Percentiles rank a stretch among this genome's conserved stretches.
These are phyloP conservation scores for Ophion slaviceki DNA, from an alignment of 2,888 invertebrate genomes.

Conservation along the genomic window DNA sequence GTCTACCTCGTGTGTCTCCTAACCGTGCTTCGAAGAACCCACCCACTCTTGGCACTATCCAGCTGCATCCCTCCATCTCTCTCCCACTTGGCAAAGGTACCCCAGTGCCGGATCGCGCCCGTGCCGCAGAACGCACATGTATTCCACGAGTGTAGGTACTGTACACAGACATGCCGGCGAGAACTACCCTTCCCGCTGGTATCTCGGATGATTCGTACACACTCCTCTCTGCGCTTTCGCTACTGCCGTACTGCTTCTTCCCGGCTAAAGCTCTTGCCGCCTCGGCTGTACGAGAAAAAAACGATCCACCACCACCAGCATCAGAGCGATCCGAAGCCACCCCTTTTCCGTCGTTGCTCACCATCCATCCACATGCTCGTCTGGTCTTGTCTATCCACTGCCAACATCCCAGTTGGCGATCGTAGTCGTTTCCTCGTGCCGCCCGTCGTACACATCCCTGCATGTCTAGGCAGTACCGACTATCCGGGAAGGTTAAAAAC, in stretches of 20 bases:
- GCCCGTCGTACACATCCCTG: conserved; percentile 46
- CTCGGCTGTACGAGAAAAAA: conserved; percentile 21
- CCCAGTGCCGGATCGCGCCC: conserved; percentile 14
- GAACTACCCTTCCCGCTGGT: conserved; percentile 30
- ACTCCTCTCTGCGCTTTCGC: conserved; percentile 51
- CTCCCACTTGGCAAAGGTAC: conserved; percentile 28
- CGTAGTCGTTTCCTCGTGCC: conserved; percentile 50
- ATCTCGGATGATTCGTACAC: conserved; percentile 33
- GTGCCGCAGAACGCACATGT: conserved; percentile 24
- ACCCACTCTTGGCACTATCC: conserved; percentile 45
- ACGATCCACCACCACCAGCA: conserved; percentile 38
- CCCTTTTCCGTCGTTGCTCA: conserved; percentile 53
- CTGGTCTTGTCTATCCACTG: conserved; percentile 24
- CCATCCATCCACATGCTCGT: conserved; percentile 38
- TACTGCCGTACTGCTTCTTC: conserved; percentile 51
- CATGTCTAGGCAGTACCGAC: conserved; percentile 30
- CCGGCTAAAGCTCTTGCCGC: conserved; percentile 29
- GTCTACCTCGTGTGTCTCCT: conserved; percentile 44
- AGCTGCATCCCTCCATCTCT: conserved; percentile 42
- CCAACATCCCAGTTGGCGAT: conserved; percentile 29
- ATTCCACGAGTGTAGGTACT: conserved; percentile 7
- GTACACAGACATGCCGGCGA: conserved; percentile 39
- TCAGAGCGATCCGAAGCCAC: conserved; percentile 48
- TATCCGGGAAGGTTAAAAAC: conserved; percentile 59
- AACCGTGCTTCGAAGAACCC: conserved; percentile 44